Evolutionary conservation across 2,113 vertebrate species (phyloP), one percentile per base, ranked within the genome.

Genomic region (Cyphotilapia sp.): DNA sequence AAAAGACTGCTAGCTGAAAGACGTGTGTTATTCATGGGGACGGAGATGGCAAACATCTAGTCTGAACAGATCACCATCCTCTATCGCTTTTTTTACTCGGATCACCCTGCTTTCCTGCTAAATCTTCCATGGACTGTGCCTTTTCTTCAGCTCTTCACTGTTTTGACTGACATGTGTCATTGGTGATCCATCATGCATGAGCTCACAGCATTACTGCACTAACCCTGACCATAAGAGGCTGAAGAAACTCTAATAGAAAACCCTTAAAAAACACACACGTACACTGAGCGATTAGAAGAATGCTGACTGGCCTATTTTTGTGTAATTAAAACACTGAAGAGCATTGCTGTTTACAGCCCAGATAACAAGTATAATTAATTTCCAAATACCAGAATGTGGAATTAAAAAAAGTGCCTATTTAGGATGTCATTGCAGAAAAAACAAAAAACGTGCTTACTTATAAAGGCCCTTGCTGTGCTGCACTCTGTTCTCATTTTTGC

Each of bases 341-440:
- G 38, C 4, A 3, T 35, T 84, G 63, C 66, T 86, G 89, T 92
- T 93, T 92, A 85, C 86, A 91, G 78, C 19, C 33, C 47, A 35
- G 82, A 88, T 87, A 87, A 88, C 81, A 81, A 87, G 83, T 85
- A 49, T 91, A 92, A 93, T 92, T 90, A 91, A 53, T 88, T 91
- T 86, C 86, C 57, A 87, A 89, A 91, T 71, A 56, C 27, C 66
- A 74, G 59, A 88, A 81, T 8, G n/a, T 78, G 61, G 38, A 83
- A 71, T 83, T 74, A 22, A 53, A 80, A 53, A 66, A 80, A 87
- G 24, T 35, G 40, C 16, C 49, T 86, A 80, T 90, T 85, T 69
- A 47, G 13, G 11, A 61, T 90, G 85, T 87, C 61, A 85, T 29
- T 59, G 74, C 69, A 88, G 71, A 82, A 66, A 66, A 66, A 66